Percentiles rank a stretch among this genome's conserved stretches.
These are phyloP conservation scores for Tamandua tetradactyla DNA, from an alignment of 2,797 vertebrate species.

Conservation along the genomic window DNA sequence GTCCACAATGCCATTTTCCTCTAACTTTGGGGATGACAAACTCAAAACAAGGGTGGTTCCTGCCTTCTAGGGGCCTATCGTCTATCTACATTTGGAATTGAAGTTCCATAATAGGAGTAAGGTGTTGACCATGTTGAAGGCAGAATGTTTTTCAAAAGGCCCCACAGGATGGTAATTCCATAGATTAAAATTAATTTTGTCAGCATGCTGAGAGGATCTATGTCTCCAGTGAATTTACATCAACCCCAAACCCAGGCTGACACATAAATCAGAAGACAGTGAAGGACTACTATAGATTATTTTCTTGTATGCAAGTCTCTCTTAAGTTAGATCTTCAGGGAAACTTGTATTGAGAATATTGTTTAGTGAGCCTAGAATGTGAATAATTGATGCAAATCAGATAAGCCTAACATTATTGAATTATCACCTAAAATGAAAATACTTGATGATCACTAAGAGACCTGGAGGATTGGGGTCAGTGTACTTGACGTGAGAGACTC, in stretches of 20 bases:
- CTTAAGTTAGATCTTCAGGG: background rate
- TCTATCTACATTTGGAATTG: background rate
- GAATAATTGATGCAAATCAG: background rate
- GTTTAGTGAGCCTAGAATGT: background rate
- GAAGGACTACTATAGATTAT: background rate
- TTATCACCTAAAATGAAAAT: constrained; percentile 5
- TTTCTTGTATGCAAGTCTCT: background rate
- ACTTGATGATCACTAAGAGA: background rate
- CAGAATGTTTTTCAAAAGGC: background rate
- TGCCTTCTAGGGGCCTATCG: background rate
- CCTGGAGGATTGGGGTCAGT: background rate
- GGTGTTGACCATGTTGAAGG: background rate
- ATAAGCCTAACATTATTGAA: background rate
- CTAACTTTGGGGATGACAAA: background rate
- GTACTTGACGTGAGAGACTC: background rate
- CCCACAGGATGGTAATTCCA: background rate
- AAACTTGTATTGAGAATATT: constrained; percentile 19
- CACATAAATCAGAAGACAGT: background rate
- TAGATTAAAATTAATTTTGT: background rate
- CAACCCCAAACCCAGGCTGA: background rate
- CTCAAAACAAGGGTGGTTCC: background rate
- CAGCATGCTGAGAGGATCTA: background rate
- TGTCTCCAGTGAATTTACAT: background rate
- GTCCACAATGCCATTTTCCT: background rate
- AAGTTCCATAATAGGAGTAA: background rate